A percentile compares a stretch with the other conserved stretches of the same genome.
Evolutionary conservation across 2,888 invertebrate species (phyloP).

Genomic region (Drosophila mayaguana): DNA sequence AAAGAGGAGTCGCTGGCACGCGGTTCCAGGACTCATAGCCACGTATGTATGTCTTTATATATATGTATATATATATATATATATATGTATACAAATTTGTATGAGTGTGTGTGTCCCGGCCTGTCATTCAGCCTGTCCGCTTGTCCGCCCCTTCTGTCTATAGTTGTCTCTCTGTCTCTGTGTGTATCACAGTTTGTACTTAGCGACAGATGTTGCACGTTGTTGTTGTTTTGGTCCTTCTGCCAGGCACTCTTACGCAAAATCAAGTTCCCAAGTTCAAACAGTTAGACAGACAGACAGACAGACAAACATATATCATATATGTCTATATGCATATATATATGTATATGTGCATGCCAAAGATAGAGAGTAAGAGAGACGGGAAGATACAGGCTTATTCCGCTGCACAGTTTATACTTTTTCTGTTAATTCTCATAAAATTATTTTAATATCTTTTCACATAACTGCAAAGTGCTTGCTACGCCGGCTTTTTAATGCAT

Average conservation of each 20-base stretch:
- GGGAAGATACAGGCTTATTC: neutral
- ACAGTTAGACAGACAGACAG: conserved; percentile 56
- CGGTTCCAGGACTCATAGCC: conserved; percentile 39
- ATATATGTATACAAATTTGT: neutral
- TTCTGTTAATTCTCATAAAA: conserved; percentile 69
- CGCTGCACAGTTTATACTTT: conserved; percentile 21
- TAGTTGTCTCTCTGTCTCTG: conserved; percentile 47
- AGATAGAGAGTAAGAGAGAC: neutral
- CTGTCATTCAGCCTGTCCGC: conserved; percentile 20
- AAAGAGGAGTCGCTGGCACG: conserved; percentile 70
- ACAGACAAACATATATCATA: conserved; percentile 11
- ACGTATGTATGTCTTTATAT: conserved; percentile 16
- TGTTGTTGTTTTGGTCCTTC: conserved; percentile 22
- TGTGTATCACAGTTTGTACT: conserved; percentile 81
- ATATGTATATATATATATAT: neutral
- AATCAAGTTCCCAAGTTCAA: conserved; percentile 81
- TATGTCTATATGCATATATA: neutral
- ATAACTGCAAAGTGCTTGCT: conserved; percentile 54
- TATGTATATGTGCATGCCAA: neutral
- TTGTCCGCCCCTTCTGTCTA: conserved; percentile 27
- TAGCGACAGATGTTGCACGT: conserved; percentile 77
- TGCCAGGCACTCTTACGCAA: conserved; percentile 54
- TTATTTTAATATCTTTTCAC: conserved; percentile 63
- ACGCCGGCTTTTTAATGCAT: conserved; percentile 53
- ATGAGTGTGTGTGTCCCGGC: conserved; percentile 8